These are phyloP conservation scores for Glossosoma conforme DNA, from an alignment of 1,140 invertebrate genomes.

Conservation along the genomic window DNA sequence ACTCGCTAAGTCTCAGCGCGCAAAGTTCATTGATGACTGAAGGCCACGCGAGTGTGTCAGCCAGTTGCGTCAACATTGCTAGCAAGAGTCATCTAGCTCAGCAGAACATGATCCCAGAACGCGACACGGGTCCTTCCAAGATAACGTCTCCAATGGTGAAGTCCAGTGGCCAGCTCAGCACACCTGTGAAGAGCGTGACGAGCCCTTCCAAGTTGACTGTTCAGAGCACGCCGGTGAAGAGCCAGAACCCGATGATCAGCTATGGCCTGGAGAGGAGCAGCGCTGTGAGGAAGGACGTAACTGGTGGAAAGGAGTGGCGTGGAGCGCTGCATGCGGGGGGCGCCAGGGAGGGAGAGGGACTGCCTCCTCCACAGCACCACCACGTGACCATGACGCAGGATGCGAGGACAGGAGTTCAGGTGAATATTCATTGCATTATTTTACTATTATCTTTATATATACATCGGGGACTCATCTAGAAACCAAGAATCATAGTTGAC, in stretches of 20 bases:
- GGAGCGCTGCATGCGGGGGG: slow-evolving; percentile 6
- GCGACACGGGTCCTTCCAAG: slow-evolving; percentile 51
- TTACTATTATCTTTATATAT: background rate
- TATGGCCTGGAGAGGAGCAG: slow-evolving; percentile 44
- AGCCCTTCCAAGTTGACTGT: slow-evolving; percentile 48
- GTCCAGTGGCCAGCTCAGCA: slow-evolving; percentile 33
- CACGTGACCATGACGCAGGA: slow-evolving; percentile 27
- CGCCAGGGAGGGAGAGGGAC: slow-evolving; percentile 11
- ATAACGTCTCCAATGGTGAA: slow-evolving; percentile 40
- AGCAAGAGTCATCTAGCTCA: slow-evolving; percentile 33
- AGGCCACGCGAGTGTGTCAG: slow-evolving; percentile 38
- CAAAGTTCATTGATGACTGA: slow-evolving; percentile 25
- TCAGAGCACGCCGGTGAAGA: slow-evolving; percentile 51
- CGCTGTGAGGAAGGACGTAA: slow-evolving; percentile 25
- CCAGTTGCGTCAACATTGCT: slow-evolving; percentile 36
- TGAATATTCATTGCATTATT: slow-evolving; percentile 11
- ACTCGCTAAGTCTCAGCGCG: slow-evolving; percentile 17
- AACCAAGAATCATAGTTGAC: background rate
- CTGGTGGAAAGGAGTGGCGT: slow-evolving; percentile 13
- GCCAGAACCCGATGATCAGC: slow-evolving; percentile 58
- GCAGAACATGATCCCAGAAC: slow-evolving; percentile 55
- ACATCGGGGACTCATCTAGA: background rate
- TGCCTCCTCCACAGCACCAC: slow-evolving; percentile 28
- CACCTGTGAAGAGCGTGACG: slow-evolving; percentile 42
- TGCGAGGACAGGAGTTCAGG: slow-evolving; percentile 24